Evolutionary conservation across 2,113 vertebrate species (phyloP).

Genomic region (Corapipo altera): DNA sequence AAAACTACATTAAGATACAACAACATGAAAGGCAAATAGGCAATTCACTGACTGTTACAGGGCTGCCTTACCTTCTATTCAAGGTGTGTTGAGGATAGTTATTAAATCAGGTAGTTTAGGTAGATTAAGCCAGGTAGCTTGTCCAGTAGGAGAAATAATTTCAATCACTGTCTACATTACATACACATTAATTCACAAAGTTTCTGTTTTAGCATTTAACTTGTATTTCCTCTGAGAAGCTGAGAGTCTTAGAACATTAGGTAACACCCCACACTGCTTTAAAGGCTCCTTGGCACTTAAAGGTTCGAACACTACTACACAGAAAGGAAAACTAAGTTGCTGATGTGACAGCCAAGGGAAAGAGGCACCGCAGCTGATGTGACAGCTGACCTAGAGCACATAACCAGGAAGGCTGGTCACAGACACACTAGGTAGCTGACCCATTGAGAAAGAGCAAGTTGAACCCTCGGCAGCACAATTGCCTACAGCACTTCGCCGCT

Average conservation of each 20-base stretch:
- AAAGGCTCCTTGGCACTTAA: neutral
- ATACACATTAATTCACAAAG: neutral
- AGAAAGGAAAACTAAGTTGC: neutral
- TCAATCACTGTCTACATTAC: neutral
- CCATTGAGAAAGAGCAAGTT: neutral
- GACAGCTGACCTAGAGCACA: neutral
- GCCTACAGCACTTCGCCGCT: accelerated
- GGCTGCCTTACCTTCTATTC: neutral
- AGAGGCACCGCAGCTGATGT: neutral
- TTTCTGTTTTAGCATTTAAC: neutral
- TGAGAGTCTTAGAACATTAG: neutral
- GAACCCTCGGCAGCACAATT: neutral
- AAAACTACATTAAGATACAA: neutral
- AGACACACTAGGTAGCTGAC: neutral
- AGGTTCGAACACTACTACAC: neutral
- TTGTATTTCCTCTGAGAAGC: neutral
- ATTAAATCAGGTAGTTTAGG: neutral
- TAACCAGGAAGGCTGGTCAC: neutral
- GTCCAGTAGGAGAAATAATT: neutral
- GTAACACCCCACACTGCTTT: neutral
- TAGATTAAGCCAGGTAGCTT: neutral
- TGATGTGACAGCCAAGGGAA: accelerated
- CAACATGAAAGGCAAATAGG: neutral
- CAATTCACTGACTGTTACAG: neutral
- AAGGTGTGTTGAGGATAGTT: neutral